Evolutionary conservation across 2,113 vertebrate species (phyloP), one percentile per base, ranked within the genome.

Genomic region (Clupea harengus): DNA sequence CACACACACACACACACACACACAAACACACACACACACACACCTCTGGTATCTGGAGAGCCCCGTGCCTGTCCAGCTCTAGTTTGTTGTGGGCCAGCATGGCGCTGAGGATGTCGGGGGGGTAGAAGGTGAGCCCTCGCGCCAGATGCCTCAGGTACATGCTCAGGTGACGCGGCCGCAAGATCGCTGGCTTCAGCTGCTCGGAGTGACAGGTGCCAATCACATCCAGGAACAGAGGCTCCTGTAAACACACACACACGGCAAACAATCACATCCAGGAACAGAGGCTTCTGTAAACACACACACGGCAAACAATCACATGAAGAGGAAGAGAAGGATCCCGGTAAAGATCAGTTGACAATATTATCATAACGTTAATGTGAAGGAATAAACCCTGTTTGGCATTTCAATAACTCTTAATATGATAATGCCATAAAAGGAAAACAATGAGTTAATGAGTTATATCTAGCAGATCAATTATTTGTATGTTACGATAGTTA

Each of bases 141-240:
- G 86, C 88, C 90, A 92, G 88, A 86, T 97, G 94, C 4, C 90
- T 93, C 83, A 88, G 92, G 89, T 96, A 96, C 81, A 93, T 87
- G 17, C 80, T 81, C 47, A 99, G 93, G 87, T 99, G 96, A 87
- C 93, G 95, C 57, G 96, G 89, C 60, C 88, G 94, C 86, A 99
- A 91, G 32, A 95, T 87, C 60, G 89, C 89, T 25, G 98, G 97
- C 81, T 95, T 94, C 64, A 64, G 90, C 83, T 83, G 91, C 84
- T 96, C 95, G 10, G 97, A 96, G 89, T 97, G 96, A 91, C 98
- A 99, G 83, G 97, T 98, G 83, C 98, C 98, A 81, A 98, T 94
- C 90, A 99, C 88, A 87, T 99, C 96, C 89, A 99, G 89, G 88
- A 96, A 97, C 54, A 97, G 18, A 0, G 97, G 97, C 0, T 96